phyloP scores from a whole-genome alignment of 2,113 vertebrate species.

The Misgurnus mizolepis region DNA sequence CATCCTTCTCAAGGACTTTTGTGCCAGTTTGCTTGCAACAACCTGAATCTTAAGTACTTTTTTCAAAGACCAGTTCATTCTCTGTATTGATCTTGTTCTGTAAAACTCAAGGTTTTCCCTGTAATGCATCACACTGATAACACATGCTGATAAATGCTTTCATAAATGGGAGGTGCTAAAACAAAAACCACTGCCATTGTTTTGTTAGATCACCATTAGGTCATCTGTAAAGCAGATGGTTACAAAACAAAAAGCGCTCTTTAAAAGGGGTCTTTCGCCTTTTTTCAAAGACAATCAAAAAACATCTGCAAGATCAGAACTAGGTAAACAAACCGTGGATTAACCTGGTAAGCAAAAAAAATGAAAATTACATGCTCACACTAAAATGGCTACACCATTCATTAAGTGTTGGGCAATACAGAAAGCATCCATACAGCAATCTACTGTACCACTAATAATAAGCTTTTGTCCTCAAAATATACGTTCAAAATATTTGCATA shows the following conservation, averaged over 20 bases:
- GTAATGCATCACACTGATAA: slow-evolving; percentile 9
- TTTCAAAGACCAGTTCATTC: background rate
- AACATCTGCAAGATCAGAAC: slow-evolving; percentile 38
- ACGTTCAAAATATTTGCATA: too few species aligned
- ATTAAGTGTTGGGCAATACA: too few species aligned
- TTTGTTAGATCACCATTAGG: slow-evolving; percentile 41
- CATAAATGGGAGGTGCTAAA: slow-evolving; percentile 27
- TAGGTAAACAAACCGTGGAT: background rate
- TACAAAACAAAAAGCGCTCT: slow-evolving; percentile 48
- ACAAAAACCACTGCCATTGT: slow-evolving; percentile 34
- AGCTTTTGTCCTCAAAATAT: too few species aligned
- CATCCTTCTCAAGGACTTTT: background rate
- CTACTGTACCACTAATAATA: too few species aligned
- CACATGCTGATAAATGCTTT: slow-evolving; percentile 31
- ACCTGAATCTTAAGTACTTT: background rate
- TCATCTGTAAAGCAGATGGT: slow-evolving; percentile 66
- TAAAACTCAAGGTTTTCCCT: background rate
- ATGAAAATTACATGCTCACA: too few species aligned
- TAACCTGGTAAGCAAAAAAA: too few species aligned
- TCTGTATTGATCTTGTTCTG: background rate
- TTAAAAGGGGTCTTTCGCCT: slow-evolving; percentile 37
- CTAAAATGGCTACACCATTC: too few species aligned
- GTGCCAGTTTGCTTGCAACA: background rate
- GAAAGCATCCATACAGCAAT: too few species aligned
- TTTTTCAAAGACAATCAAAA: slow-evolving; percentile 21